These are phyloP conservation scores for Eupsittula cactorum DNA, from an alignment of 2,113 vertebrate species.

Conservation along the genomic window DNA sequence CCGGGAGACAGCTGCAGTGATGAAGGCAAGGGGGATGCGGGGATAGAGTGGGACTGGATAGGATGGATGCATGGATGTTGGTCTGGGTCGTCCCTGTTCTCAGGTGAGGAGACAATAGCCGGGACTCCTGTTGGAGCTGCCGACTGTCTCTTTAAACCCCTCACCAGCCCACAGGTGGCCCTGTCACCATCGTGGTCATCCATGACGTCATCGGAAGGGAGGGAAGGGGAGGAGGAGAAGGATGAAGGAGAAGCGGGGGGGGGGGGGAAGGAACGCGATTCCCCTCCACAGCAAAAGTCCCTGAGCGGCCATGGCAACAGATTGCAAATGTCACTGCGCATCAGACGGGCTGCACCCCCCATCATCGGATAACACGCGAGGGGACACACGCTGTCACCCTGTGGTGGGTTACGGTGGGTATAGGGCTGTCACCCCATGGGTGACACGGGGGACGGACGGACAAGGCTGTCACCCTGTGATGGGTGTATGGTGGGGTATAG, in stretches of 20 bases:
- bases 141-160: conserved; percentile 81
- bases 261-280: conserved; percentile 28
- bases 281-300: conserved; percentile 79
- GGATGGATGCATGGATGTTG: background rate
- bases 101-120: conserved; percentile 64
- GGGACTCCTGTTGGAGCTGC: conserved; percentile 52
- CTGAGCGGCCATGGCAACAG: conserved; percentile 76
- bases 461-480: background rate
- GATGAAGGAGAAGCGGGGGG: background rate
- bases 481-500: background rate
- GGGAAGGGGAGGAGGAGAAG: conserved; percentile 35
- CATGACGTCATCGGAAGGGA: conserved; percentile 80
- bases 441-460: background rate
- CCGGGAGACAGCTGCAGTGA: background rate
- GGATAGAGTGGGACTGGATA: background rate
- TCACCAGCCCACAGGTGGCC: conserved; percentile 80
- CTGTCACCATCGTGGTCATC: conserved; percentile 77
- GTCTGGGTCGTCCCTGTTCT: background rate
- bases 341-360: conserved; percentile 30
- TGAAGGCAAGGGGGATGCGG: background rate
- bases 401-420: background rate
- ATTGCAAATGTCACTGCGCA: conserved; percentile 56
- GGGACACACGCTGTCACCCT: background rate
- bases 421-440: background rate
- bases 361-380: background rate